Conservation (phyloP, 2,888 invertebrate genomes). For the Marronus borbonicus region DNA sequence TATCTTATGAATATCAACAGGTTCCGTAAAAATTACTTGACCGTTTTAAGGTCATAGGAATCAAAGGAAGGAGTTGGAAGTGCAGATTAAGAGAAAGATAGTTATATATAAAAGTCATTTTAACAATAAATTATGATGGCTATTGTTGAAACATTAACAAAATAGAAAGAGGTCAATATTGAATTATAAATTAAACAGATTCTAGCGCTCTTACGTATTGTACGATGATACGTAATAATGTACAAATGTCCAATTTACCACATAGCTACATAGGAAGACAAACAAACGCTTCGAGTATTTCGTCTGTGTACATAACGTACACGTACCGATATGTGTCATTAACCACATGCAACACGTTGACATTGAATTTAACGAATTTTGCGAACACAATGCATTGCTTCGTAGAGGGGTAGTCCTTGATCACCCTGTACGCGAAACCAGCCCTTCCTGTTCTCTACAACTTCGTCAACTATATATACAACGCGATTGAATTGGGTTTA, state of each 20-base stretch:
- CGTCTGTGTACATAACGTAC: neutral
- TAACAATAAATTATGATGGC: too few relatives aligned
- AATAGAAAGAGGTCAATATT: too few relatives aligned
- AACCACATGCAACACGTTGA: constrained; percentile 24
- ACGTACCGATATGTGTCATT: constrained; percentile 30
- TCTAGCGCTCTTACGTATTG: neutral
- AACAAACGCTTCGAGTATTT: constrained; percentile 5
- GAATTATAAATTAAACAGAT: neutral
- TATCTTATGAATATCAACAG: too few relatives aligned
- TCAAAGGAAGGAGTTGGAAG: too few relatives aligned
- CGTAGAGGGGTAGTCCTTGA: constrained; percentile 45
- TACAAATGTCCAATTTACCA: constrained; percentile 22
- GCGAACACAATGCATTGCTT: constrained; percentile 22
- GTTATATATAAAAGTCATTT: too few relatives aligned
- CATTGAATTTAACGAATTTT: constrained; percentile 35
- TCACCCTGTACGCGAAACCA: constrained; percentile 23
- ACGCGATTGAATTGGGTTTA: neutral
- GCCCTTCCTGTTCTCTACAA: constrained; percentile 32
- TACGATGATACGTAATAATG: neutral
- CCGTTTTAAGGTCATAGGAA: too few relatives aligned
- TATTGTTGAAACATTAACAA: too few relatives aligned
- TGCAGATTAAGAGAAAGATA: too few relatives aligned
- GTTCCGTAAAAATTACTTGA: too few relatives aligned
- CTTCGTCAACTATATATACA: constrained; percentile 23
- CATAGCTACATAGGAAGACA: constrained; percentile 30